Base-by-base conservation (phyloP, 2,888 invertebrate genomes). In the Cremastinae sp. region DNA sequence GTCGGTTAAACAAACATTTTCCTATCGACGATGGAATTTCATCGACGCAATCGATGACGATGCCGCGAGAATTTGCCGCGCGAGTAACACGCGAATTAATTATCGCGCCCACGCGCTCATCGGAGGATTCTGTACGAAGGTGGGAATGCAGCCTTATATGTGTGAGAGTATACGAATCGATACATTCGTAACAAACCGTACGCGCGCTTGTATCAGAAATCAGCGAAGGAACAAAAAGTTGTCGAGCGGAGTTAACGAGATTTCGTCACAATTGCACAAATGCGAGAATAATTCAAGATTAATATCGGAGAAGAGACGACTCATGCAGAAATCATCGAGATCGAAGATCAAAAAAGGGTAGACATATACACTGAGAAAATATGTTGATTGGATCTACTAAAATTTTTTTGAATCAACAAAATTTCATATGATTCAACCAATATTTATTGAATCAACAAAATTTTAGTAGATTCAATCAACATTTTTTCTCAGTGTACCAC, bases 1-100 rank as follows among this genome's bases (percentile, higher is more conserved):
- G 28, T 28, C 2, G 2, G 5, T 28, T 2, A 28, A 28, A 28
- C n/a, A n/a, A n/a, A n/a, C n/a, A n/a, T 28, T 28, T 28, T 28
- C 28, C 2, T 28, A 28, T 28, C 28, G 28, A 53, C 59, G 66
- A 45, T 28, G 47, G 66, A 59, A 47, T 59, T 66, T 66, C 12
- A 59, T 45, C 10, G 54, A 8, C 12, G 36, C 36, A n/a, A 45
- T 51, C 12, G 34, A 66, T 45, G 66, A 66, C 47, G 59, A 66
- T 34, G 59, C 1, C 38, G 51, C 16, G 68, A 56, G 41, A 74
- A 69, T 69, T 68, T 28, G 49, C 62, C 68, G 54, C 66, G 58
- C 73, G 61, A 43, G 68, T 47, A n/a, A 41, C n/a, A 28, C 28
- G 28, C 62, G 49, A 62, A 62, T 68, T 69, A 68, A 74, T 74